These are phyloP conservation scores for Musca vetustissima DNA, from an alignment of 1,140 invertebrate genomes.

Conservation along the genomic window DNA sequence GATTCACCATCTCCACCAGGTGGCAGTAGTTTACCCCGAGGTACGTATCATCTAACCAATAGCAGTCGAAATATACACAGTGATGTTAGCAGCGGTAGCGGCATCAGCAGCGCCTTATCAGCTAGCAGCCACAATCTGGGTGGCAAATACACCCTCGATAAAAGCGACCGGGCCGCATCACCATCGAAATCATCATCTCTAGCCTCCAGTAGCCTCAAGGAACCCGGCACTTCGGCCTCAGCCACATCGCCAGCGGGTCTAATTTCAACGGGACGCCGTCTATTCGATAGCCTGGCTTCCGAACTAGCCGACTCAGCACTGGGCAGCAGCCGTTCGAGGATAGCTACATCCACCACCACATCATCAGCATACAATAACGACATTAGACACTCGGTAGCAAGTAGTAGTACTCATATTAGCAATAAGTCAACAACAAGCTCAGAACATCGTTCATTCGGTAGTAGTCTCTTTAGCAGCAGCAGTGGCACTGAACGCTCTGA, in stretches of 20 bases:
- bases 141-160: constrained; percentile 21
- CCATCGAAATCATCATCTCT: constrained; percentile 36
- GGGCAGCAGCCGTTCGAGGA: neutral
- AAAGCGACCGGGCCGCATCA: constrained; percentile 37
- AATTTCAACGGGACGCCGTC: constrained; percentile 45
- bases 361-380: constrained; percentile 45
- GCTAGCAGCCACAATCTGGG: neutral
- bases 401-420: constrained; percentile 34
- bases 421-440: constrained; percentile 35
- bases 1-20: constrained; percentile 51
- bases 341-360: constrained; percentile 28
- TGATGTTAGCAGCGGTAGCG: neutral
- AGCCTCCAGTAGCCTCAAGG: too few species aligned
- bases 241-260: constrained; percentile 29
- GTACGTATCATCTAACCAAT: constrained; percentile 46
- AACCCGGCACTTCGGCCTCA: constrained; percentile 15
- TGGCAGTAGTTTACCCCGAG: constrained; percentile 46
- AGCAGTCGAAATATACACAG: neutral
- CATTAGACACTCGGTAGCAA: constrained; percentile 35
- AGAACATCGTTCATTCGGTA: constrained; percentile 34
- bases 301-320: constrained; percentile 23
- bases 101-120: neutral
- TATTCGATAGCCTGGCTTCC: constrained; percentile 49
- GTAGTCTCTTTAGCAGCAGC: constrained; percentile 27
- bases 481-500: constrained; percentile 29